phyloP scores from a whole-genome alignment of 2,797 vertebrate genomes.

The Enteromius unitaeniatus region DNA sequence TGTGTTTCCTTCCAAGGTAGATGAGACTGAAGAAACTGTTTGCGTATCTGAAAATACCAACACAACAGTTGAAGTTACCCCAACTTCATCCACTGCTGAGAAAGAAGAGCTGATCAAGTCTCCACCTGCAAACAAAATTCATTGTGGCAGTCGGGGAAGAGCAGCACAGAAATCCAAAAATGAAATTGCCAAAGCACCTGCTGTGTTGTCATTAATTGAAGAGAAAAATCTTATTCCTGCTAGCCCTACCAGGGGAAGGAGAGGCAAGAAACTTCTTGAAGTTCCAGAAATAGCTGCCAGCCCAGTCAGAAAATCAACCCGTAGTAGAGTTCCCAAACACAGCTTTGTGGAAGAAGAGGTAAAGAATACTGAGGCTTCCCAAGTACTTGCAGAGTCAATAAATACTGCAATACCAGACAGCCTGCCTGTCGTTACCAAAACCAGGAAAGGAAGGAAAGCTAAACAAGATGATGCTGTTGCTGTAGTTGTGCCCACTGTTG shows the following conservation, averaged over 20 bases:
- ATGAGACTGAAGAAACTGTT: slow-evolving; percentile 1
- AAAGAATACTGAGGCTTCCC: neutral
- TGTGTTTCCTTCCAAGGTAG: neutral
- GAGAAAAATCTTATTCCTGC: slow-evolving; percentile 18
- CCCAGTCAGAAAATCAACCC: slow-evolving; percentile 57
- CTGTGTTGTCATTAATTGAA: slow-evolving; percentile 18
- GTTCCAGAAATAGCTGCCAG: slow-evolving; percentile 49
- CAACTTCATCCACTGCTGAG: neutral
- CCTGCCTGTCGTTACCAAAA: slow-evolving; percentile 50
- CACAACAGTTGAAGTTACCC: neutral
- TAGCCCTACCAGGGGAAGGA: slow-evolving; percentile 65
- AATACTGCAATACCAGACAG: neutral
- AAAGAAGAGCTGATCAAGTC: neutral
- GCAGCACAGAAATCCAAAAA: slow-evolving; percentile 19
- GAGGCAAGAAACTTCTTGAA: slow-evolving; percentile 60
- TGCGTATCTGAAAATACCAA: neutral
- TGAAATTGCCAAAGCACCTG: slow-evolving; percentile 43
- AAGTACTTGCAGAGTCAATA: neutral
- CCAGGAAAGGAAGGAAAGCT: slow-evolving; percentile 61
- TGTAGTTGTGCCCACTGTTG: neutral
- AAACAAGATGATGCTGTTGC: slow-evolving; percentile 50
- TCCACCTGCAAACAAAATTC: slow-evolving; percentile 15
- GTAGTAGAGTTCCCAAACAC: slow-evolving; percentile 56
- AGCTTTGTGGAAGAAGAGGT: slow-evolving; percentile 54
- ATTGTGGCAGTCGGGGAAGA: slow-evolving; percentile 24